Percentiles rank a stretch among this genome's conserved stretches.
phyloP scores from a whole-genome alignment of 2,888 invertebrate species.

The Diaphora mendica region DNA sequence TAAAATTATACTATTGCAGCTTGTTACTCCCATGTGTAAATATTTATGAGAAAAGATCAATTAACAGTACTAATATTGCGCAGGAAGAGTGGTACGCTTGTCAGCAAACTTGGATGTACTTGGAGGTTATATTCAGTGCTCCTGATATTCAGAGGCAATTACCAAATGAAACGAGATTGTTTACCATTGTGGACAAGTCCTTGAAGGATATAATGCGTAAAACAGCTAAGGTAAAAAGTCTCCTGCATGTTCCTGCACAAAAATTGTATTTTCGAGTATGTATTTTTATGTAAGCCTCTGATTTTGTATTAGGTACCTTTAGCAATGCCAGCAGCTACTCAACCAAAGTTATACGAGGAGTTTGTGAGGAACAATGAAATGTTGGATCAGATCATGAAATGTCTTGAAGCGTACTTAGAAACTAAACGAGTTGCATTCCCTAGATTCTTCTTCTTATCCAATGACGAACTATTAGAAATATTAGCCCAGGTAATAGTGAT shows the following conservation, averaged over 20 bases:
- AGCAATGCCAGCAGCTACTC: slow-evolving; percentile 93
- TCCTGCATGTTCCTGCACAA: background rate
- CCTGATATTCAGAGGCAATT: slow-evolving; percentile 97
- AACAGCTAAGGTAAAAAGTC: slow-evolving; percentile 88
- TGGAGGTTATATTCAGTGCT: slow-evolving; percentile 97
- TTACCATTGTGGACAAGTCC: slow-evolving; percentile 94
- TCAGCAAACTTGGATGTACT: slow-evolving; percentile 97
- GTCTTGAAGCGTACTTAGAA: slow-evolving; percentile 95
- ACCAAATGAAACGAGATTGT: slow-evolving; percentile 95
- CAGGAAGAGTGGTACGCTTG: slow-evolving; percentile 96
- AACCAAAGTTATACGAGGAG: slow-evolving; percentile 89
- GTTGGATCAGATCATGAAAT: slow-evolving; percentile 95
- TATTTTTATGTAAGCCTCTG: background rate
- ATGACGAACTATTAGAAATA: slow-evolving; percentile 95
- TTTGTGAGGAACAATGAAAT: slow-evolving; percentile 91
- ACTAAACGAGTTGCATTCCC: slow-evolving; percentile 95
- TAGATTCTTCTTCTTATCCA: slow-evolving; percentile 95
- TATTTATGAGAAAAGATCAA: background rate
- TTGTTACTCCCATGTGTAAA: background rate
- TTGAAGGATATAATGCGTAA: slow-evolving; percentile 96
- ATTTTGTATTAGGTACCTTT: slow-evolving; percentile 87
- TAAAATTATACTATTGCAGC: too few relatives aligned
- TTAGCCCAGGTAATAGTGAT: slow-evolving; percentile 90
- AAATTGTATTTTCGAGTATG: background rate
- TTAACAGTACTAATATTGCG: background rate